phyloP scores from a whole-genome alignment of 2,797 vertebrate genomes.

The Cuculus canorus region DNA sequence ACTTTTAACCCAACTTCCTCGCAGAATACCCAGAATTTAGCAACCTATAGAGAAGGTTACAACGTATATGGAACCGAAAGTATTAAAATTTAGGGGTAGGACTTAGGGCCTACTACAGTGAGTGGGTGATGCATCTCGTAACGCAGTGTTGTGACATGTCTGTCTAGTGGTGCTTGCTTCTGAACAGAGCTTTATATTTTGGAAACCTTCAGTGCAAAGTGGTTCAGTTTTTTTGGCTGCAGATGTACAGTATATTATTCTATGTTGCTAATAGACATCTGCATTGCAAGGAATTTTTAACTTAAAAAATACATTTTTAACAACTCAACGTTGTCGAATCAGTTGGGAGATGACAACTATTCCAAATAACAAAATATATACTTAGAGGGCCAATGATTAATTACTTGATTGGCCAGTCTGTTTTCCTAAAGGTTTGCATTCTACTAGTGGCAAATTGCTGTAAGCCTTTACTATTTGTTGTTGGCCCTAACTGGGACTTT shows the following conservation, averaged over 20 bases:
- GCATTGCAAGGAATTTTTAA: constrained; percentile 83
- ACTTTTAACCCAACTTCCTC: constrained; percentile 99
- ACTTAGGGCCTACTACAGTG: constrained; percentile 92
- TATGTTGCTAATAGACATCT: constrained; percentile 90
- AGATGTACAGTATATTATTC: constrained; percentile 82
- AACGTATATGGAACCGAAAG: constrained; percentile 99
- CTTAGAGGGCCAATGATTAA: constrained; percentile 30
- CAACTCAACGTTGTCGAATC: constrained; percentile 22
- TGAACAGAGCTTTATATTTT: constrained; percentile 82
- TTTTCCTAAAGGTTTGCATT: not conserved
- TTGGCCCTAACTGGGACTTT: not conserved
- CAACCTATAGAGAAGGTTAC: constrained; percentile 99
- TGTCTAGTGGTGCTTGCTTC: constrained; percentile 89
- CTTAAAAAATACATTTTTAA: constrained; percentile 28
- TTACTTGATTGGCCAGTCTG: not conserved
- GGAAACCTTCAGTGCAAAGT: constrained; percentile 80
- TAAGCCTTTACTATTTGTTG: not conserved
- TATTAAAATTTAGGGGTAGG: constrained; percentile 99
- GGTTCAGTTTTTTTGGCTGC: constrained; percentile 92
- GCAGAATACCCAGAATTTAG: constrained; percentile 99
- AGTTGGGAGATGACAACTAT: not conserved
- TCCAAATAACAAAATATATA: constrained; percentile 38
- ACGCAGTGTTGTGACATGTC: constrained; percentile 87
- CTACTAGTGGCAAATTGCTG: not conserved
- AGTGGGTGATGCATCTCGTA: constrained; percentile 88